Evolutionary conservation across 2,113 vertebrate genomes (phyloP), one percentile per base, ranked within the genome.

Genomic region (Recurvirostra avosetta): DNA sequence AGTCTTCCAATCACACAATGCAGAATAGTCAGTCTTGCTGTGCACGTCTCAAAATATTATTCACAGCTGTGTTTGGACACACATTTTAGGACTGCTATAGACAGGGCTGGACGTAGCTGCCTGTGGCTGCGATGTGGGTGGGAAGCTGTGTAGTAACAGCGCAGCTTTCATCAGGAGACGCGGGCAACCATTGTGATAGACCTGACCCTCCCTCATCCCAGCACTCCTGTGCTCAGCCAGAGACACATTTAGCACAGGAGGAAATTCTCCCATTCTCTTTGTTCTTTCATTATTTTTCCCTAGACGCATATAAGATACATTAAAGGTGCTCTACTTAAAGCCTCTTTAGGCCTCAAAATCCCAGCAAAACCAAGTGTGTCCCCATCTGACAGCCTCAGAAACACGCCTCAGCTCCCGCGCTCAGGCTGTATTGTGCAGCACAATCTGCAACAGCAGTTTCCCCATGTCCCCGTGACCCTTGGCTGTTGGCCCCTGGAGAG

Each of bases 61-160:
- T 97, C 91, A 86, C 86, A 89, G 83, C 68, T 95, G 86, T 94
- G 76, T 92, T 96, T 97, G 92, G 76, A 87, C 68, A 82, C 61
- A 67, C 18, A 41, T 86, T 84, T 91, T 75, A 66, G 88, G 68
- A 30, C 56, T 78, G 56, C 40, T 75, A 2, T 34, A 80, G 89
- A 41, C 61, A 70, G 73, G 43, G 32, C 6, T 95, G 72, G 47
- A 56, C 67, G 63, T 77, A 86, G 82, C 58, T 90, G 88, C 75
- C 79, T 38, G 50, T 71, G 91, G 68, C 72, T 94, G 55, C 32
- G 0, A 22, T 32, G 72, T 95, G 93, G 86, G 91, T 94, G 95
- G 95, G 84, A 95, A n/a, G 29, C 59, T 47, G 11, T 50, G 22
- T 53, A 85, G 50, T 72, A 65, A 86, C n/a, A 73, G 30, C 0